Evolutionary conservation across 1,140 invertebrate species (phyloP).

Genomic region (Cherax quadricarinatus): DNA sequence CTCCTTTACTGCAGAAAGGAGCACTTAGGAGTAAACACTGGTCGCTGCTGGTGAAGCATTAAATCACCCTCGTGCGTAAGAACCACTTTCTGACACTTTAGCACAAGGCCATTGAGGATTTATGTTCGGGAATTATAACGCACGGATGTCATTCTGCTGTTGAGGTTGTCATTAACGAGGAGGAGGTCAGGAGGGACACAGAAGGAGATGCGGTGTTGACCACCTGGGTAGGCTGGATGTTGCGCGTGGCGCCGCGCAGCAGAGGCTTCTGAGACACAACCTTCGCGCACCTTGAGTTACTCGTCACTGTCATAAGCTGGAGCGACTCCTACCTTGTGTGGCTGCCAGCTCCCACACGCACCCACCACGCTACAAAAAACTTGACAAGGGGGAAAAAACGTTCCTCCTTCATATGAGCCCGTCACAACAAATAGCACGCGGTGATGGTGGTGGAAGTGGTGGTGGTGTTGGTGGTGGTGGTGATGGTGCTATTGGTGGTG

Average conservation of each 20-base stretch:
- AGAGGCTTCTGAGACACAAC: conserved; percentile 1
- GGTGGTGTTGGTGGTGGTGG: no score
- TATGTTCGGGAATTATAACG: no score
- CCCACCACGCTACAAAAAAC: not conserved
- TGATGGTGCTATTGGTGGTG: no score
- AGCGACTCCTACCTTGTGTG: not conserved
- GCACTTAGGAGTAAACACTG: not conserved
- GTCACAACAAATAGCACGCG: conserved; percentile 34
- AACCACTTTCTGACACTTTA: not conserved
- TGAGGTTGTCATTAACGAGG: no score
- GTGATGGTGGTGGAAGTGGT: not conserved
- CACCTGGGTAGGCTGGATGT: not conserved
- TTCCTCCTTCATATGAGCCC: not conserved
- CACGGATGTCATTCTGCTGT: no score
- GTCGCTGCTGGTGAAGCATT: not conserved
- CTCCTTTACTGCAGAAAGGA: not conserved
- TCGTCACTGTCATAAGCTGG: conserved; percentile 46
- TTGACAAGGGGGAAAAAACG: not conserved
- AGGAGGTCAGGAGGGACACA: no score
- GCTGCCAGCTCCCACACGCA: conserved; percentile 20
- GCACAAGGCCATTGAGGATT: not conserved
- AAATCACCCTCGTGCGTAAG: not conserved
- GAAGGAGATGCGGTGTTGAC: not conserved
- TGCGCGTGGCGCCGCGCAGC: no score
- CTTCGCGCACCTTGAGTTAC: conserved; percentile 37